These are phyloP conservation scores for Campaea margaritaria DNA, from an alignment of 2,888 invertebrate species.

Conservation along the genomic window DNA sequence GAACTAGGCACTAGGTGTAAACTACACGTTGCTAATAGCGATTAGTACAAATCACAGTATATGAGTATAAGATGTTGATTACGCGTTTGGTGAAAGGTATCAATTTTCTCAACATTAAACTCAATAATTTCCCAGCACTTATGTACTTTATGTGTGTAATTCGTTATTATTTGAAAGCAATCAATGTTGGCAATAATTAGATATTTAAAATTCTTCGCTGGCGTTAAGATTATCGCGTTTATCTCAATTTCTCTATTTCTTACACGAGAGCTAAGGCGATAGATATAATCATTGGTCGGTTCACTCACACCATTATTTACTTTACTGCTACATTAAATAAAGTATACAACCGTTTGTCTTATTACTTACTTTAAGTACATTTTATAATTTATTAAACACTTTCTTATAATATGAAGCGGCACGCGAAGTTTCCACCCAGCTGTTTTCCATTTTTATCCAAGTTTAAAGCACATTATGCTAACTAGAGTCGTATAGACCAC, in stretches of 20 bases:
- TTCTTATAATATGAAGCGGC: conserved; percentile 13
- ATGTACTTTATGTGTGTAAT: conserved; percentile 24
- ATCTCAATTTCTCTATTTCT: conserved; percentile 48
- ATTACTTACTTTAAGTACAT: conserved; percentile 1
- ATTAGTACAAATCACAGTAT: too few relatives aligned
- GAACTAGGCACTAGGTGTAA: too few relatives aligned
- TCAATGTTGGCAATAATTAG: conserved; percentile 28
- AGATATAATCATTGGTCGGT: conserved; percentile 24
- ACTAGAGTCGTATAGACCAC: conserved; percentile 46
- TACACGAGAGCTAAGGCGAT: conserved; percentile 19
- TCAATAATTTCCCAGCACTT: conserved; percentile 20
- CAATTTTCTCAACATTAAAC: conserved; percentile 30
- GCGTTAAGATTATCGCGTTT: conserved; percentile 37
- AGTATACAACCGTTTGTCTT: conserved; percentile 2
- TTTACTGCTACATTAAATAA: conserved; percentile 16
- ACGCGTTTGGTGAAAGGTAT: conserved; percentile 23
- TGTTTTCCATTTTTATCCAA: conserved; percentile 15
- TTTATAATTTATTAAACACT: conserved; percentile 11
- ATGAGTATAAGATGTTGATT: background rate
- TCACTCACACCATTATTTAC: conserved; percentile 19
- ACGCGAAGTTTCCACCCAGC: conserved; percentile 9
- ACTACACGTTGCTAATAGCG: too few relatives aligned
- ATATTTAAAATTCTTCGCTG: conserved; percentile 26
- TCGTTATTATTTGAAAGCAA: conserved; percentile 32
- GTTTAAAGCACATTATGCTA: conserved; percentile 8